These are phyloP conservation scores for Zaprionus vittiger DNA, from an alignment of 1,140 invertebrate genomes.

Conservation along the genomic window DNA sequence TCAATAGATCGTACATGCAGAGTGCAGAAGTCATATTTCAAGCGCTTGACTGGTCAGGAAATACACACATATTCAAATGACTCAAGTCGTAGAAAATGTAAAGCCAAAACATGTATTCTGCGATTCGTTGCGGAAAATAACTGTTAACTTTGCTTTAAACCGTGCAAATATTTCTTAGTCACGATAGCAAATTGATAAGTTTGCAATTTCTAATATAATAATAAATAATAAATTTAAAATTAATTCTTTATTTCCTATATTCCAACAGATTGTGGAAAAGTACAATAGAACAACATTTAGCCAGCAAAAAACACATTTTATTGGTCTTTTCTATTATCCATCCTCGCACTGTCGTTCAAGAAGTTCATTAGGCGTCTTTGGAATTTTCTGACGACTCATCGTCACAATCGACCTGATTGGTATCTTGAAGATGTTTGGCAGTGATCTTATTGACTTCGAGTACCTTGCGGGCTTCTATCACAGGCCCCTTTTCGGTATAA, in stretches of 20 bases:
- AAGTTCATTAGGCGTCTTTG: constrained; percentile 38
- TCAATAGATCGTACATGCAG: not conserved
- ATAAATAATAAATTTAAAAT: too few relatives aligned
- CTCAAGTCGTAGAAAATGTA: not conserved
- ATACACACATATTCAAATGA: not conserved
- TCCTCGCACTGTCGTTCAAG: constrained; percentile 32
- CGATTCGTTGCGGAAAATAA: not conserved
- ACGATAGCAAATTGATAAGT: not conserved
- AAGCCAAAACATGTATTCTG: not conserved
- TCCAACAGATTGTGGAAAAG: not conserved
- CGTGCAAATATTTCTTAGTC: not conserved
- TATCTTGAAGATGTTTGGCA: constrained; percentile 51
- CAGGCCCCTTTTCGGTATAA: constrained; percentile 30
- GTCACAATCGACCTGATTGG: constrained; percentile 38
- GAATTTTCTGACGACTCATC: too few relatives aligned
- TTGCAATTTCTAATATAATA: too few relatives aligned
- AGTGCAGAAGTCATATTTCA: not conserved
- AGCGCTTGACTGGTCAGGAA: not conserved
- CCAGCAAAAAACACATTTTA: not conserved
- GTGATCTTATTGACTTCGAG: constrained; percentile 63
- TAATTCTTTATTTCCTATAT: too few relatives aligned
- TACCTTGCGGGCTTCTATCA: constrained; percentile 60
- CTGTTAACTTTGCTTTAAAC: not conserved
- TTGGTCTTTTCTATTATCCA: not conserved
- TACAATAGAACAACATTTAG: not conserved